phyloP scores from a whole-genome alignment of 1,140 invertebrate genomes.

The Hypsibius dujardini region DNA sequence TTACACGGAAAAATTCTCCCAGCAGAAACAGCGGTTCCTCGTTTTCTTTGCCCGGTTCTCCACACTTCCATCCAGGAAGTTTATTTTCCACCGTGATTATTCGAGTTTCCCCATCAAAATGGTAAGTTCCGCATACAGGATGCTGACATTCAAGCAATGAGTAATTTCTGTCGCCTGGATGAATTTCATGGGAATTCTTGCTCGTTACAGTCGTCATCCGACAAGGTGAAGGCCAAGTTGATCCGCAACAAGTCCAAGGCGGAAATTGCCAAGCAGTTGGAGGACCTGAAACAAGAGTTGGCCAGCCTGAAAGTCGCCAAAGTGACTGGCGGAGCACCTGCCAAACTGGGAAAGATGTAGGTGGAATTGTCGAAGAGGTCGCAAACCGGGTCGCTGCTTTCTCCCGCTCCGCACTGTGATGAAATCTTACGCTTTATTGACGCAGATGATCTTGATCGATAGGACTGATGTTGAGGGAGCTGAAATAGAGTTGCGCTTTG shows the following conservation, averaged over 20 bases:
- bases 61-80: too few species aligned
- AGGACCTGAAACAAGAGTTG: conserved; percentile 85
- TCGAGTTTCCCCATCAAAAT: too few species aligned
- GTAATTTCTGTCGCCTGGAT: too few species aligned
- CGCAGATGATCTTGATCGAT: conserved; percentile 25
- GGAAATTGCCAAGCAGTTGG: conserved; percentile 80
- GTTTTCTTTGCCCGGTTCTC: too few species aligned
- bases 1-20: too few species aligned
- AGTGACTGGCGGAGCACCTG: conserved; percentile 89
- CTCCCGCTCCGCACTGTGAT: background rate
- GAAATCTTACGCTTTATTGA: conserved; percentile 20
- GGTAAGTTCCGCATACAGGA: too few species aligned
- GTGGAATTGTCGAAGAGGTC: conserved; percentile 29
- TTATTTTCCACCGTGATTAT: too few species aligned
- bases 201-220: background rate
- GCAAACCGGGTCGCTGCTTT: too few species aligned
- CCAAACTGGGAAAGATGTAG: conserved; percentile 94
- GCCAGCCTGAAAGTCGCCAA: conserved; percentile 77
- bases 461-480: conserved; percentile 24
- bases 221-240: conserved; percentile 77
- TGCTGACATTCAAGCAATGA: too few species aligned
- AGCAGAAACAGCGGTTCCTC: too few species aligned
- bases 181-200: too few species aligned
- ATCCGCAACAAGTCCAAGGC: conserved; percentile 90
- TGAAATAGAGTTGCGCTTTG: too few species aligned